Percentiles rank a stretch among this genome's conserved stretches.
Conservation (phyloP, 2,888 invertebrate genomes). For the Megalurothrips usitatus region DNA sequence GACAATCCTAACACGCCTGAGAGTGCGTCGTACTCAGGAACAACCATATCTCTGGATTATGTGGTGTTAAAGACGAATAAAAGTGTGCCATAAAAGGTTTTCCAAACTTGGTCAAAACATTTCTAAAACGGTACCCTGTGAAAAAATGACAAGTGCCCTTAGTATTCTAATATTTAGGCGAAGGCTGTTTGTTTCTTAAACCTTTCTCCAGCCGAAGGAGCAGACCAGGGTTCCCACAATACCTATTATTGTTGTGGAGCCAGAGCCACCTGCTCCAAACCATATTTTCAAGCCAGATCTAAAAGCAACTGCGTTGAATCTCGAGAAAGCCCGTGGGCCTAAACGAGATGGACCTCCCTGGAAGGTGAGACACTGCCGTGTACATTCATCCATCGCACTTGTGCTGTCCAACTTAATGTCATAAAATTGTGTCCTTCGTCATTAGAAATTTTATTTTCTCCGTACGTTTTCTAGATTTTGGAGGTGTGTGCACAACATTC, state of each 20-base stretch:
- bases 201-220: not conserved
- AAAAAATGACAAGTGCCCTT: too few species aligned
- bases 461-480: not conserved
- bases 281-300: not conserved
- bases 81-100: too few species aligned
- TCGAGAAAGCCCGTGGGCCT: not conserved
- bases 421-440: not conserved
- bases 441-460: not conserved
- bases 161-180: not conserved
- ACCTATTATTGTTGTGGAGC: slow-evolving; percentile 1
- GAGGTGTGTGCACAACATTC: not conserved
- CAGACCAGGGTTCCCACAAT: slow-evolving; percentile 3
- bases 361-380: not conserved
- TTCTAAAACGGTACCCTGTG: too few species aligned
- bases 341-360: slow-evolving; percentile 1
- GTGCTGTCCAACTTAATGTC: not conserved
- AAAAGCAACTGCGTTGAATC: not conserved
- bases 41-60: too few species aligned
- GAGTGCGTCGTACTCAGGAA: too few species aligned
- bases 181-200: not conserved
- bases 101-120: too few species aligned
- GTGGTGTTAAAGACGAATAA: too few species aligned
- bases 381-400: not conserved
- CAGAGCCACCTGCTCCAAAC: not conserved
- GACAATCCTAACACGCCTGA: too few species aligned